Conservation (phyloP, 2,113 vertebrate genomes). For the Prionailurus viverrinus region DNA sequence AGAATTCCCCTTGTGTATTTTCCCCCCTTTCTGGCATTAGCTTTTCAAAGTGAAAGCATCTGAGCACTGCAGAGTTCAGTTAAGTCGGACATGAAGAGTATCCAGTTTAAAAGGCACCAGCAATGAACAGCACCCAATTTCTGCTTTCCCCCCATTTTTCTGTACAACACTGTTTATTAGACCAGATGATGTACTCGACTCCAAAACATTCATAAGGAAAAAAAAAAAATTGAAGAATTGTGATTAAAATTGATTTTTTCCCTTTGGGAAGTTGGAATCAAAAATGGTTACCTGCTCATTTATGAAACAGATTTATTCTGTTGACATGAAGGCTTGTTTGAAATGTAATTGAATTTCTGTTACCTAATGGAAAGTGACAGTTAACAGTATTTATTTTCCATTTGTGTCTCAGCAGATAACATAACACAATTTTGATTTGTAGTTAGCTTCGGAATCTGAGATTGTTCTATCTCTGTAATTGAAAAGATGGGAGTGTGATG, state of each 20-base stretch:
- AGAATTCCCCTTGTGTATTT: not conserved
- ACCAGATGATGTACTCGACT: constrained; percentile 92
- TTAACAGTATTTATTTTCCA: constrained; percentile 95
- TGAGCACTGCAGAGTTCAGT: constrained; percentile 43
- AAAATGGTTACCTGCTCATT: constrained; percentile 98
- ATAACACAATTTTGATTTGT: constrained; percentile 94
- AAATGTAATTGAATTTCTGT: constrained; percentile 99
- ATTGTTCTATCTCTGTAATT: constrained; percentile 91
- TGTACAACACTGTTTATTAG: constrained; percentile 91
- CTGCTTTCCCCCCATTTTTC: constrained; percentile 57
- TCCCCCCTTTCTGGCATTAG: constrained; percentile 47
- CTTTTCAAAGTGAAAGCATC: constrained; percentile 28
- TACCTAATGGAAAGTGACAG: constrained; percentile 97
- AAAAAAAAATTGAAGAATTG: constrained; percentile 92
- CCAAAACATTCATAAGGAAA: constrained; percentile 93
- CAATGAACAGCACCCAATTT: constrained; percentile 88
- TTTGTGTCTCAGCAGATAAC: constrained; percentile 94
- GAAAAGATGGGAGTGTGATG: constrained; percentile 89
- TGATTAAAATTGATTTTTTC: constrained; percentile 99
- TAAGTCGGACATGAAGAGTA: constrained; percentile 66
- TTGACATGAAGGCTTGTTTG: constrained; percentile 98
- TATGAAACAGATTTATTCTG: constrained; percentile 97
- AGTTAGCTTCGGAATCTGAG: constrained; percentile 92
- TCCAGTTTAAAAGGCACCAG: constrained; percentile 84
- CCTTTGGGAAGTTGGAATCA: constrained; percentile 96